Evolutionary conservation across 2,113 vertebrate genomes (phyloP), one percentile per base, ranked within the genome.

Genomic region (Chauna torquata): DNA sequence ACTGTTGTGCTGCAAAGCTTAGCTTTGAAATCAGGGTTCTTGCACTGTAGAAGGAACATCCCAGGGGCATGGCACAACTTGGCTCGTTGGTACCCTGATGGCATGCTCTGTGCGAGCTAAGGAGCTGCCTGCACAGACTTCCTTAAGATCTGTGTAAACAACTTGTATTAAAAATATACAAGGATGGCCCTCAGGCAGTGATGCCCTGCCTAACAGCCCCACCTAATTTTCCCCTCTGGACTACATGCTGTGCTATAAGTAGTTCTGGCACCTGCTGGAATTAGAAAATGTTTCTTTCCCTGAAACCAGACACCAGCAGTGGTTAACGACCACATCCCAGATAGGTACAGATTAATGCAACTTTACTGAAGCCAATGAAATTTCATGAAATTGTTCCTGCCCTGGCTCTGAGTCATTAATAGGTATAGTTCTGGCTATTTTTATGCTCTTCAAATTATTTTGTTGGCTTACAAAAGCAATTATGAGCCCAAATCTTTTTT

Each of bases 191-290:
- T 58, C 9, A 30, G 68, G 66, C 61, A 76, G 70, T 3, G 49
- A 52, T 90, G 58, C 13, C 23, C 20, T 82, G 36, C 28, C 44
- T 72, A 55, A 82, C 0, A 2, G 54, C 36, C 69, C 30, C 61
- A 64, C 55, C 58, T 93, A 15, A 66, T 86, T 77, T 36, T 90
- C 42, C 72, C 9, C 57, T 81, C 59, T 75, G 50, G 59, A 66
- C 49, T 42, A 49, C 50, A 34, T 42, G 30, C 50, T 55, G 50
- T 32, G 34, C 71, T 89, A 8, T 68, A 82, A 91, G 75, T 57
- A 91, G 74, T 52, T 85, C n/a, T 58, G 82, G 68, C 59, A 92
- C 65, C 65, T 94, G 69, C 44, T 93, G 81, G 55, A 82, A 77
- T 28, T 27, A 58, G 64, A 88, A 88, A 84, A 40, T 68, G 34